These are phyloP conservation scores for Drosophila trapezifrons DNA, from an alignment of 1,140 invertebrate species.

Conservation along the genomic window DNA sequence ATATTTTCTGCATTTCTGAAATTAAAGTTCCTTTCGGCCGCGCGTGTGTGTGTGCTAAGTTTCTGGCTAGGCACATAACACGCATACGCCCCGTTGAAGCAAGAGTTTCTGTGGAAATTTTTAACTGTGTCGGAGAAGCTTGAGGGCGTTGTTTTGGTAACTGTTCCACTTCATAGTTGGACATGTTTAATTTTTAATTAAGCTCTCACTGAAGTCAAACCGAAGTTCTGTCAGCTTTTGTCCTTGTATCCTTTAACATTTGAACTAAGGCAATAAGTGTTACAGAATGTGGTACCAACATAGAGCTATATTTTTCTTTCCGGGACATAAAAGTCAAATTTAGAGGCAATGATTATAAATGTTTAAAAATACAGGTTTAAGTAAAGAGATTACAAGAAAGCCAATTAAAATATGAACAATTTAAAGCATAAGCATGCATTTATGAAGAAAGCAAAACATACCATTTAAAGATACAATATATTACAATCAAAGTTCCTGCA, in stretches of 20 bases:
- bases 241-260: neutral
- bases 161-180: neutral
- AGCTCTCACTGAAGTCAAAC: neutral
- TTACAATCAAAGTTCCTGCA: neutral
- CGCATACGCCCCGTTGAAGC: constrained; percentile 17
- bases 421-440: neutral
- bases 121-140: constrained; percentile 6
- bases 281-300: too few relatives aligned
- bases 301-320: neutral
- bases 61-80: constrained; percentile 15
- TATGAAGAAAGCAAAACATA: too few relatives aligned
- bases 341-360: neutral
- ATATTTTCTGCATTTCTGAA: neutral
- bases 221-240: neutral
- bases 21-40: constrained; percentile 13
- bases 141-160: constrained; percentile 1
- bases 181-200: constrained; percentile 6
- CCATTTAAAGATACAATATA: neutral
- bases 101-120: constrained; percentile 21
- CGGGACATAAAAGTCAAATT: neutral
- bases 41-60: constrained; percentile 1
- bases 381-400: neutral
- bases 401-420: neutral
- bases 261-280: neutral
- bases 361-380: neutral